Evolutionary conservation across 2,797 vertebrate species (phyloP), one percentile per base, ranked within the genome.

Genomic region (Peromyscus attwateri): DNA sequence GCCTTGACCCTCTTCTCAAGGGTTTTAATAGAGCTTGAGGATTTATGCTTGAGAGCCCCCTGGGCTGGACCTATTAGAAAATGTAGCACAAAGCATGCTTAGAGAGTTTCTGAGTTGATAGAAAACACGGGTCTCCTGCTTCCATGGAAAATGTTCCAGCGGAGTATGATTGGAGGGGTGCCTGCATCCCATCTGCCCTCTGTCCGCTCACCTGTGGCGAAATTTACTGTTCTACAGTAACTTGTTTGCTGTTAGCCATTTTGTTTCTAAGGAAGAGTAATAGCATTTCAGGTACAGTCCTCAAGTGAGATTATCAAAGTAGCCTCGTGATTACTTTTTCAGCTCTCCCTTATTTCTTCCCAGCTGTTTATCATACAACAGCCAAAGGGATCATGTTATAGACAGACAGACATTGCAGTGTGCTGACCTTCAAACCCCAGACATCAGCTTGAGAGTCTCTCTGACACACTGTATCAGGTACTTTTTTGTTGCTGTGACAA

Each of bases 11-110:
- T 87, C 66, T 87, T 93, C 84, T 96, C 62, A 85, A 90, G 84
- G 64, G 29, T 68, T 93, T 92, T 89, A 95, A 89, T 37, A 93
- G 91, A 90, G 77, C 87, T 95, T 80, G 91, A 95, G 43, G 76
- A 92, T 95, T 92, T 95, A 62, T 95, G 57, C n/a, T 71, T 23
- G n/a, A 95, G 93, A 93, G 81, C 71, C 52, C 55, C 73, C 96
- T 71, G 76, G 79, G 66, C 37, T 95, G 89, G 40, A 81, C 89
- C 62, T 90, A 29, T 93, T 93, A 93, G 77, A 94, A 93, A 89
- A 83, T 77, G 57, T 89, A 27, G 57, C 46, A 60, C 55, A 92
- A 89, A 88, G 85, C 84, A 84, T 93, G 62, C 91, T 94, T 94
- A 29, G 76, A 83, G 73, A 87, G n/a, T 93, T 88, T 95, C 71